Evolutionary conservation across 1,140 invertebrate species (phyloP), one percentile per base, ranked within the genome.

Genomic region (Drosophila oshimai): DNA sequence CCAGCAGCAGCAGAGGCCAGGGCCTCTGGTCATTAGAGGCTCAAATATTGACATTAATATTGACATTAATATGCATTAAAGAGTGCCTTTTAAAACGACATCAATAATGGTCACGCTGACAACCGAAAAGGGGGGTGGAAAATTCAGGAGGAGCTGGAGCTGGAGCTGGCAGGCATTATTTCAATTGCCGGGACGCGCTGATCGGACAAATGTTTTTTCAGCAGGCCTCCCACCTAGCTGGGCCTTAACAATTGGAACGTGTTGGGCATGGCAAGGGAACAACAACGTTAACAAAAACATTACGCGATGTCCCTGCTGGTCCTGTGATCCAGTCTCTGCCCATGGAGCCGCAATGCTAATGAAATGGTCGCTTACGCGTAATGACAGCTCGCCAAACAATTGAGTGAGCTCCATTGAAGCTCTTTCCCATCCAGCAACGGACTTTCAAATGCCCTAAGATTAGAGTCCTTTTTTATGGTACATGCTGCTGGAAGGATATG

Each of bases 11-110:
- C 69, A 73, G 65, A 22, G 22, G 22, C 49, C 26, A 24, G 15
- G n/a, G 33, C 61, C 42, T 55, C 45, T 67, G 81, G 76, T 87
- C 81, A 86, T 86, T 86, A 86, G 76, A 87, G 60, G 53, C 58
- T 58, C 73, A 86, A 86, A 86, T 87, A 86, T 86, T 86, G 80
- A 76, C 80, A 86, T 86, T 76, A 84, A 84, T 84, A 86, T 86
- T 84, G 79, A 84, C 80, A 87, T 86, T 86, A 86, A 86, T 86
- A 86, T 87, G 81, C 81, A 86, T 86, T 86, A 87, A 83, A 55
- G 75, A 67, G 57, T 73, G 46, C 73, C 67, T 74, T 81, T 81
- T 81, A 86, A 87, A 81, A 67, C 57, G 81, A 87, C 81, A 86
- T 81, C 76, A 81, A 87, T 80, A 65, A 50, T 37, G 57, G 68